Percentiles rank a stretch among this genome's conserved stretches.
These are phyloP conservation scores for Chloroclystis v-ata DNA, from an alignment of 2,888 invertebrate species.

Conservation along the genomic window DNA sequence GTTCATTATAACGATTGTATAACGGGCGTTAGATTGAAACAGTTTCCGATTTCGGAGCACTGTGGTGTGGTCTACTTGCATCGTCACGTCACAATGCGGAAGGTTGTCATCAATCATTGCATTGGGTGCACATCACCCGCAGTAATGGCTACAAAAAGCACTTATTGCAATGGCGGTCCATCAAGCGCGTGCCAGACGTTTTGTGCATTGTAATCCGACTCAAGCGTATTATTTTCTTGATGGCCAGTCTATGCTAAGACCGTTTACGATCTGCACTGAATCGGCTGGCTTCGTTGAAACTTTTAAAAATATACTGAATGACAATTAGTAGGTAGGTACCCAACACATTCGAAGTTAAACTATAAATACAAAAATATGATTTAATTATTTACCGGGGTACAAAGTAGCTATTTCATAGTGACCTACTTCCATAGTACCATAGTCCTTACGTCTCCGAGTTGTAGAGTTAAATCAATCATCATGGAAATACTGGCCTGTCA, in stretches of 20 bases:
- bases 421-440: too few relatives aligned
- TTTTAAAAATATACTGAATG: too few relatives aligned
- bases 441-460: background rate
- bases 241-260: too few relatives aligned
- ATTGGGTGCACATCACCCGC: constrained; percentile 45
- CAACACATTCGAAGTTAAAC: too few relatives aligned
- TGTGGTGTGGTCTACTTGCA: constrained; percentile 19
- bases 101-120: constrained; percentile 62
- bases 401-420: too few relatives aligned
- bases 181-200: constrained; percentile 22
- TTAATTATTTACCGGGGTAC: too few relatives aligned
- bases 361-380: too few relatives aligned
- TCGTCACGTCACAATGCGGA: constrained; percentile 56
- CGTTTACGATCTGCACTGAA: too few relatives aligned
- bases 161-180: constrained; percentile 16
- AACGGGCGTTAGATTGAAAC: constrained; percentile 55
- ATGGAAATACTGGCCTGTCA: constrained; percentile 17
- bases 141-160: constrained; percentile 59
- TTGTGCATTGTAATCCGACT: background rate
- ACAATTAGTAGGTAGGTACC: too few relatives aligned
- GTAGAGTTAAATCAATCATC: background rate
- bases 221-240: background rate
- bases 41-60: constrained; percentile 55
- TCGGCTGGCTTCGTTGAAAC: too few relatives aligned
- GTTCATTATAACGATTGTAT: constrained; percentile 60